These are phyloP conservation scores for Melanotaenia maccullochi DNA, from an alignment of 2,797 vertebrate species.

Conservation along the genomic window DNA sequence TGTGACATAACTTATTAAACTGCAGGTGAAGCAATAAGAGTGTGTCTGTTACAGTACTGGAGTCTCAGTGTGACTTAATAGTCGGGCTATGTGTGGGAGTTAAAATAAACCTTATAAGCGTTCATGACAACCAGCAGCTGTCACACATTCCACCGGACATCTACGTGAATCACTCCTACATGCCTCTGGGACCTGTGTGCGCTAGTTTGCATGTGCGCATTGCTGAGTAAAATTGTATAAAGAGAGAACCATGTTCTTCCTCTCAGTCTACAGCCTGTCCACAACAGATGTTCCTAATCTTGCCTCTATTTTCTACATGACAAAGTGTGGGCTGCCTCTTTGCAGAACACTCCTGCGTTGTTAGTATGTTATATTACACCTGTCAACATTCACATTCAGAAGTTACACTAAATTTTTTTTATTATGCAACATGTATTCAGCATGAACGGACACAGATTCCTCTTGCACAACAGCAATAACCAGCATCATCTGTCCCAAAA, in stretches of 20 bases:
- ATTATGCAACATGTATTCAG: too few relatives aligned
- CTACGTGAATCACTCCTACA: constrained; percentile 21
- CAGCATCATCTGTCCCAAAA: too few relatives aligned
- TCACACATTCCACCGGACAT: constrained; percentile 54
- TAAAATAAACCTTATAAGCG: constrained; percentile 71
- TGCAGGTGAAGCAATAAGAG: background rate
- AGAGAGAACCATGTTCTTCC: constrained; percentile 16
- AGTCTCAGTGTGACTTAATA: constrained; percentile 35
- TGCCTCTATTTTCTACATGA: constrained; percentile 19
- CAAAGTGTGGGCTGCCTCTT: constrained; percentile 7
- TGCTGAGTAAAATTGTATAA: constrained; percentile 26
- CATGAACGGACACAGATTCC: too few relatives aligned
- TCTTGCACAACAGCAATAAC: too few relatives aligned
- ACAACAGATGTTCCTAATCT: constrained; percentile 66
- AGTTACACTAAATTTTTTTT: background rate
- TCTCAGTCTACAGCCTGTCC: constrained; percentile 39
- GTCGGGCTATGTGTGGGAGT: constrained; percentile 60
- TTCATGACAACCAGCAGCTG: constrained; percentile 57
- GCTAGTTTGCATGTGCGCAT: background rate
- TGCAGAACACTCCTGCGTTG: constrained; percentile 2
- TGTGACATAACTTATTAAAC: background rate
- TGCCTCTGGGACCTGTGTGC: constrained; percentile 24
- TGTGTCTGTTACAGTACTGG: constrained; percentile 7
- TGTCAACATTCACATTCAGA: constrained; percentile 5
- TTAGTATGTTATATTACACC: background rate